Evolutionary conservation across 1,140 invertebrate genomes (phyloP).

Genomic region (Drosophila sp.): DNA sequence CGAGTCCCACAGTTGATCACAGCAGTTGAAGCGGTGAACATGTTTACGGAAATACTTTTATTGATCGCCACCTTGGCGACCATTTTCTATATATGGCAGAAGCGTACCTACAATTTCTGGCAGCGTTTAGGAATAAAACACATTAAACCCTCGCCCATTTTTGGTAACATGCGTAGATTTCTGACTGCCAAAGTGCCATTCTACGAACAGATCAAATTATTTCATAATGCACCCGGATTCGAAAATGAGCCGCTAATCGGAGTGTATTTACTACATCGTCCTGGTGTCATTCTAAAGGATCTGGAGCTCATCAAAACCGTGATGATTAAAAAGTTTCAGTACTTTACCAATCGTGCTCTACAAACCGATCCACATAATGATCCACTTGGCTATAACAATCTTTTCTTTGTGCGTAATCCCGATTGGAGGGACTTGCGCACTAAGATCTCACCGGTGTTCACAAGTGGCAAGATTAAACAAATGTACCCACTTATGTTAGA

Average conservation of each 20-base stretch:
- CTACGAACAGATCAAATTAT: slow-evolving; percentile 42
- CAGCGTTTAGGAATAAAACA: slow-evolving; percentile 80
- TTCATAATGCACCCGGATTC: slow-evolving; percentile 52
- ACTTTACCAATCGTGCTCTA: slow-evolving; percentile 65
- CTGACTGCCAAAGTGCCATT: slow-evolving; percentile 42
- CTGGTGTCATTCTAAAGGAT: slow-evolving; percentile 85
- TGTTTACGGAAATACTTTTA: slow-evolving; percentile 52
- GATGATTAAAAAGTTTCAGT: slow-evolving; percentile 85
- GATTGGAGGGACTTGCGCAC: slow-evolving; percentile 85
- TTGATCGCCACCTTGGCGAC: slow-evolving; percentile 49
- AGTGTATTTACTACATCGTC: slow-evolving; percentile 82
- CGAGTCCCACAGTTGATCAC: slow-evolving; percentile 18
- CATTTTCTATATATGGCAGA: slow-evolving; percentile 61
- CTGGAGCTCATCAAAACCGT: slow-evolving; percentile 85
- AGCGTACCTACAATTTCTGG: slow-evolving; percentile 76
- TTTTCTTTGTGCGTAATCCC: slow-evolving; percentile 68
- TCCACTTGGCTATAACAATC: slow-evolving; percentile 63
- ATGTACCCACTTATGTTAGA: slow-evolving; percentile 86
- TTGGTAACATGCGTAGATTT: slow-evolving; percentile 73
- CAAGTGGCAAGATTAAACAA: slow-evolving; percentile 86
- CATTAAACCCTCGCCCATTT: slow-evolving; percentile 64
- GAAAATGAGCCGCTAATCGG: slow-evolving; percentile 76
- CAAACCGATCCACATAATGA: slow-evolving; percentile 64
- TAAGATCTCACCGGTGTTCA: slow-evolving; percentile 86
- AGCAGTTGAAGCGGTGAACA: slow-evolving; percentile 21